Evolutionary conservation across 2,888 invertebrate genomes (phyloP).

Genomic region (Diadegma fenestrale): DNA sequence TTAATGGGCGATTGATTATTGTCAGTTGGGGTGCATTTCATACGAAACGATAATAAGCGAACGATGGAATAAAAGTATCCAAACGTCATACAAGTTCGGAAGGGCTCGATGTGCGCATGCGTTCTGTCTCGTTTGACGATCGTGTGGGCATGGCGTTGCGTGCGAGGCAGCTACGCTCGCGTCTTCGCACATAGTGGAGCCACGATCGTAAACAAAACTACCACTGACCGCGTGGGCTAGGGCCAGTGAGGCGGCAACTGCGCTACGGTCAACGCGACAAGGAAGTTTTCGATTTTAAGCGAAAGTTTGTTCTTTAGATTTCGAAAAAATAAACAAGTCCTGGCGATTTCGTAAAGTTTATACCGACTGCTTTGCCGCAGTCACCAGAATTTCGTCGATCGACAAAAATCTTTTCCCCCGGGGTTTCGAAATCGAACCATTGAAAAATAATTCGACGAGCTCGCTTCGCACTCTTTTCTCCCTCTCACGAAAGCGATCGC

Average conservation of each 20-base stretch:
- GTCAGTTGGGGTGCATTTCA: not conserved
- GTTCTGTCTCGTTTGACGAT: conserved; percentile 40
- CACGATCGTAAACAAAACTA: conserved; percentile 80
- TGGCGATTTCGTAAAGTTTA: not conserved
- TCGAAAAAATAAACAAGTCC: not conserved
- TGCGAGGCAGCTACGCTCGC: not conserved
- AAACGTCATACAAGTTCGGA: conserved; percentile 1
- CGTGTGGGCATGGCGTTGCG: not conserved
- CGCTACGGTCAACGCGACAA: conserved; percentile 63
- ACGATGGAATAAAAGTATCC: not conserved
- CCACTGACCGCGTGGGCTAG: conserved; percentile 78
- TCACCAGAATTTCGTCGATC: conserved; percentile 25
- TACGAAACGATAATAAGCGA: not conserved
- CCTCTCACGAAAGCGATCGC: conserved; percentile 17
- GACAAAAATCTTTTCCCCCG: not conserved
- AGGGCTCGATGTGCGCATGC: conserved; percentile 70
- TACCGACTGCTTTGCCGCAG: conserved; percentile 59
- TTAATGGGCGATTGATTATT: not conserved
- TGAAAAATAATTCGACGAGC: conserved; percentile 13
- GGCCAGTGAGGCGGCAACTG: conserved; percentile 80
- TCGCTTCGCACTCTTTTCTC: conserved; percentile 5
- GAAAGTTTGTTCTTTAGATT: conserved; percentile 22
- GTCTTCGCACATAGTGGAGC: not conserved
- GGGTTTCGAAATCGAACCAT: not conserved
- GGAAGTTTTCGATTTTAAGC: conserved; percentile 12